Base-by-base conservation (phyloP, 2,888 invertebrate genomes). In the Macaria notata region DNA sequence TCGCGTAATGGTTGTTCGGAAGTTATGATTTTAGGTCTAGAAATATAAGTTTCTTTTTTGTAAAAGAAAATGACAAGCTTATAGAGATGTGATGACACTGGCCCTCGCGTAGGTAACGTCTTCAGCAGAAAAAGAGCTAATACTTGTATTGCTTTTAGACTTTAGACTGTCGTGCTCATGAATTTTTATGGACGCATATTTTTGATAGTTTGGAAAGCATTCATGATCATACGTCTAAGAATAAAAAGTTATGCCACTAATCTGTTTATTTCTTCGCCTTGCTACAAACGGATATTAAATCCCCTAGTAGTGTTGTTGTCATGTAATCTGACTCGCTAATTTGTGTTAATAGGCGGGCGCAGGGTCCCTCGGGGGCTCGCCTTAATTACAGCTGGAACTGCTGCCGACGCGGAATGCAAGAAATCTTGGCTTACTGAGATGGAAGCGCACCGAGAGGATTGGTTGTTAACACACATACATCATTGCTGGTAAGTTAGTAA, bases 301-400 rank as follows among this genome's bases (percentile, higher is more conserved):
- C 80, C 79, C 80, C 79, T 7, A 36, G 33, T 36, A 7, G 1
- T 36, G 5, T 4, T 7, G 33, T 36, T 36, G 78, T 70, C 72
- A 69, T 63, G 65, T 69, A 75, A 84, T 84, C 79, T 83, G 83
- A 79, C 76, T 82, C 74, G 72, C 77, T 79, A 83, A 83, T 81
- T 80, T 70, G 65, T 65, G 64, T 66, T 71, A 76, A 69, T 68
- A 65, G 66, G 64, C 64, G 61, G 68, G 61, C 65, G 65, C 69
- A 72, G 75, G 68, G 60, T 33, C 60, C 50, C 61, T 64, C 51
- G 46, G 60, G 2, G 19, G 19, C 19, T 19, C 19, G 19, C 19
- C 71, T 79, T 76, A 75, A 79, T 76, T 75, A 70, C 69, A 9
- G 66, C 19, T 59, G 70, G 73, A 72, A 72, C 59, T 66, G 65